Evolutionary conservation across 1,140 invertebrate genomes (phyloP).

Genomic region (Bombus picipes): DNA sequence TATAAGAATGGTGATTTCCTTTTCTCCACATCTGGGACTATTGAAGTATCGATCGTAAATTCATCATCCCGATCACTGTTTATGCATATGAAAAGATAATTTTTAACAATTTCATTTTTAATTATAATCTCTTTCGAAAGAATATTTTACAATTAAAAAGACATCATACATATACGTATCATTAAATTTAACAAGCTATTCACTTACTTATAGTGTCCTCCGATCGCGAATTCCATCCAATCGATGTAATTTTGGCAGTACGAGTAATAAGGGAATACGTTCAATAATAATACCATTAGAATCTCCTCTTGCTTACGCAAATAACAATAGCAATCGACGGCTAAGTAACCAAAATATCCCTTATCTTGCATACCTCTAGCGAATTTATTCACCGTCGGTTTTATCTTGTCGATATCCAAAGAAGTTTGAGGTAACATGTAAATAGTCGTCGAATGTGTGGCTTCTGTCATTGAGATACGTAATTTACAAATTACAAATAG

Average conservation of each 20-base stretch:
- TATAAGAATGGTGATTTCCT: not conserved
- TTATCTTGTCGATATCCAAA: constrained; percentile 21
- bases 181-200: not conserved
- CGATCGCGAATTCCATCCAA: constrained; percentile 57
- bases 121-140: not conserved
- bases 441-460: not conserved
- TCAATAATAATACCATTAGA: constrained; percentile 23
- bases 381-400: constrained; percentile 31
- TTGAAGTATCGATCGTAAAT: not conserved
- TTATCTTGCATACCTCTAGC: constrained; percentile 38
- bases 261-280: constrained; percentile 47
- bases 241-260: constrained; percentile 54
- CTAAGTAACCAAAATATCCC: constrained; percentile 62
- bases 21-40: not conserved
- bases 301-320: constrained; percentile 19
- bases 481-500: not conserved
- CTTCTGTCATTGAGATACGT: constrained; percentile 36
- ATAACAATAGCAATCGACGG: constrained; percentile 55
- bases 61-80: not conserved
- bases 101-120: not conserved
- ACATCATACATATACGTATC: not conserved
- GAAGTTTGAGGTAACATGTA: constrained; percentile 61
- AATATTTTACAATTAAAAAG: not conserved
- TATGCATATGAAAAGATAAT: not conserved
- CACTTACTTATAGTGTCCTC: constrained; percentile 45